These are phyloP conservation scores for Myripristis jacobus DNA, from an alignment of 2,797 vertebrate species.

Conservation along the genomic window DNA sequence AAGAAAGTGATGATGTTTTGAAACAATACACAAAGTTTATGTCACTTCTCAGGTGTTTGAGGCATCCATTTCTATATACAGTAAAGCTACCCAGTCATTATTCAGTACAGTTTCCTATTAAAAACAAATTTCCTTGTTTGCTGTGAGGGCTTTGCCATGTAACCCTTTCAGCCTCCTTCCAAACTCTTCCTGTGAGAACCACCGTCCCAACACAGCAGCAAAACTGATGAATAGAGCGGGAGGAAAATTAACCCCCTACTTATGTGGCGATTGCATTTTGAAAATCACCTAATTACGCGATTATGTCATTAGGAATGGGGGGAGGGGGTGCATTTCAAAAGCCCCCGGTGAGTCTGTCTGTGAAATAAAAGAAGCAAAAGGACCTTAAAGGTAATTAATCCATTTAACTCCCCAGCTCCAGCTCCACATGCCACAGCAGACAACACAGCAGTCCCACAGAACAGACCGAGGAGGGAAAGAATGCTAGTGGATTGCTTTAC, in stretches of 20 bases:
- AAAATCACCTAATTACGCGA: conserved; percentile 94
- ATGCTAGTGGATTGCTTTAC: conserved; percentile 88
- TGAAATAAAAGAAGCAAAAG: conserved; percentile 92
- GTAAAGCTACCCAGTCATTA: neutral
- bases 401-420: conserved; percentile 88
- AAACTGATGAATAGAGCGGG: conserved; percentile 79
- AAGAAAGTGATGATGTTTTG: too few relatives aligned
- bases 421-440: conserved; percentile 84
- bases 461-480: conserved; percentile 76
- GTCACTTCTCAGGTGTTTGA: conserved; percentile 5
- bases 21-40: neutral
- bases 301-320: conserved; percentile 92
- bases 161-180: conserved; percentile 33
- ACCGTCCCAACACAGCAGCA: conserved; percentile 79
- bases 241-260: conserved; percentile 88
- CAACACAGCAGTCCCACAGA: conserved; percentile 80
- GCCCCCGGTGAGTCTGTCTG: conserved; percentile 83
- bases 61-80: neutral
- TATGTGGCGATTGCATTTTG: conserved; percentile 85
- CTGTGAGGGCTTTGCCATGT: conserved; percentile 26
- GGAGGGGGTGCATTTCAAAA: conserved; percentile 85
- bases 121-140: conserved; percentile 28
- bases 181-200: conserved; percentile 68
- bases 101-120: neutral
- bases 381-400: conserved; percentile 93